Evolutionary conservation across 1,140 invertebrate species (phyloP).

Genomic region (Papilio aristodemus): DNA sequence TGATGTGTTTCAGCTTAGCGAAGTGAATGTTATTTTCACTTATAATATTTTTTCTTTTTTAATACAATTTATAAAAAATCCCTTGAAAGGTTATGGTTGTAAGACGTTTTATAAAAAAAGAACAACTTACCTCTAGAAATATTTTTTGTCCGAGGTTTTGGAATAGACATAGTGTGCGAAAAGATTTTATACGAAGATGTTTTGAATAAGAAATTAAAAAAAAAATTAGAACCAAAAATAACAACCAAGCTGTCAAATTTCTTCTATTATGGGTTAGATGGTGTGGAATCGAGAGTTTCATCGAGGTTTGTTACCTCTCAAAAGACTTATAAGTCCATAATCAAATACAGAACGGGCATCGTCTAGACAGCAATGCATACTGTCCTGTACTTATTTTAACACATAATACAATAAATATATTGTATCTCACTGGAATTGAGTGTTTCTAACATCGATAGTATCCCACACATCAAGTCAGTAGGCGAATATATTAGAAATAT

Average conservation of each 20-base stretch:
- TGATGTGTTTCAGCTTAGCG: slow-evolving; percentile 38
- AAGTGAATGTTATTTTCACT: slow-evolving; percentile 28
- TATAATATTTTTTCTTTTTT: slow-evolving; percentile 27
- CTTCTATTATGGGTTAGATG: too few relatives aligned
- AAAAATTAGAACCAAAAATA: background rate
- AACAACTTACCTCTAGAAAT: background rate
- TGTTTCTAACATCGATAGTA: too few relatives aligned
- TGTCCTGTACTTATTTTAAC: too few relatives aligned
- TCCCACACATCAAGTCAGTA: too few relatives aligned
- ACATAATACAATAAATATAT: too few relatives aligned
- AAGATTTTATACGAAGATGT: background rate
- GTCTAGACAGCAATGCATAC: too few relatives aligned
- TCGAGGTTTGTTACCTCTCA: too few relatives aligned
- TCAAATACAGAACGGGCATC: too few relatives aligned
- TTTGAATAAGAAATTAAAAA: background rate
- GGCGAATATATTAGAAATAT: too few relatives aligned
- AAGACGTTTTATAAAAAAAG: background rate
- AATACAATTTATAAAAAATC: slow-evolving; percentile 16
- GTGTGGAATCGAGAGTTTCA: too few relatives aligned
- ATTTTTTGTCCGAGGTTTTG: background rate
- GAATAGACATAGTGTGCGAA: background rate
- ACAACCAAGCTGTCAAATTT: background rate
- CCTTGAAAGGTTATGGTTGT: slow-evolving; percentile 5
- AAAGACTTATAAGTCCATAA: too few relatives aligned
- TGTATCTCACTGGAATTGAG: too few relatives aligned